Percentiles rank a stretch among this genome's conserved stretches.
These are phyloP conservation scores for Semibalanus balanoides DNA, from an alignment of 1,140 invertebrate species.

Conservation along the genomic window DNA sequence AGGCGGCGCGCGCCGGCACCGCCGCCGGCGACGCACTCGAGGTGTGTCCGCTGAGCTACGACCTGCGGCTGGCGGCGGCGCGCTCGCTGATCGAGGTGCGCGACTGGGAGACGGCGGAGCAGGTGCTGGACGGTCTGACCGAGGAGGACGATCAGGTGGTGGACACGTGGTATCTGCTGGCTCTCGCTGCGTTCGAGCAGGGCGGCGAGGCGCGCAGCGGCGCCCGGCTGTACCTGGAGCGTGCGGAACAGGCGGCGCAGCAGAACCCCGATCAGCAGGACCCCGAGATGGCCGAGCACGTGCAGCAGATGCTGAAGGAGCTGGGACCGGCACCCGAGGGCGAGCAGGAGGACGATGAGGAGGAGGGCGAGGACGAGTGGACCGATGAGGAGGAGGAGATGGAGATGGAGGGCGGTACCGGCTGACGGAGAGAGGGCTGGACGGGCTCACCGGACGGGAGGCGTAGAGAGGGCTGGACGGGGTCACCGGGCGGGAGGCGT, in stretches of 20 bases:
- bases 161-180: constrained; percentile 31
- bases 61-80: constrained; percentile 15
- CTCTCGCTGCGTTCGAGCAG: constrained; percentile 29
- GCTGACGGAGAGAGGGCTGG: too few species aligned
- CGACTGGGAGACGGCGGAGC: constrained; percentile 14
- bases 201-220: constrained; percentile 28
- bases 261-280: constrained; percentile 10
- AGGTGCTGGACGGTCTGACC: constrained; percentile 25
- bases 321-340: constrained; percentile 14
- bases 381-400: constrained; percentile 14
- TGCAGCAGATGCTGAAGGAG: constrained; percentile 17
- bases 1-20: constrained; percentile 15
- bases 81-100: constrained; percentile 18
- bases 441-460: too few species aligned
- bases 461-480: too few species aligned
- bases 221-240: constrained; percentile 29
- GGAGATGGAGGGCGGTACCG: not conserved
- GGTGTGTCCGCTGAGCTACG: constrained; percentile 18
- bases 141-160: constrained; percentile 26
- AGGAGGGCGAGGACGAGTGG: constrained; percentile 12
- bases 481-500: too few species aligned
- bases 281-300: constrained; percentile 14
- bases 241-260: constrained; percentile 26
- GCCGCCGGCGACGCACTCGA: constrained; percentile 18
- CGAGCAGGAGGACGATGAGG: constrained; percentile 13